Conservation (phyloP, 1,140 invertebrate genomes). For the Drosophila neocordata region DNA sequence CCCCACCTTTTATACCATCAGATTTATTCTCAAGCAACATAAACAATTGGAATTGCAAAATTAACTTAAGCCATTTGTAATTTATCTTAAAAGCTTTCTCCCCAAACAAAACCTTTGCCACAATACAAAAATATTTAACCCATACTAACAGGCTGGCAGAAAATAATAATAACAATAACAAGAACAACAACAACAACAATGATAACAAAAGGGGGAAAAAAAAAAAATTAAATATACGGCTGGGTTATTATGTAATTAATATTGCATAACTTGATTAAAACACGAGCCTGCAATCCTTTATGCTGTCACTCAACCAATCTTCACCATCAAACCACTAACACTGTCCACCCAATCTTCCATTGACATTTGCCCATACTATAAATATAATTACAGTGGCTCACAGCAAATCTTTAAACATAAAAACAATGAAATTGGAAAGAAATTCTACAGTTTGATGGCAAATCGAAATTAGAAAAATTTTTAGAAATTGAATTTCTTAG, state of each 20-base stretch:
- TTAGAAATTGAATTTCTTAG: no score
- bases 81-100: neutral
- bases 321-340: no score
- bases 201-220: neutral
- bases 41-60: constrained; percentile 21
- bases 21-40: constrained; percentile 19
- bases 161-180: neutral
- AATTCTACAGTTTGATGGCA: no score
- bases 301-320: neutral
- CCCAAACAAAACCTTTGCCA: neutral
- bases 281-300: constrained; percentile 21
- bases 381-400: constrained; percentile 14
- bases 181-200: neutral
- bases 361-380: constrained; percentile 32
- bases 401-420: no score
- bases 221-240: neutral
- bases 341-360: constrained; percentile 11
- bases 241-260: constrained; percentile 60
- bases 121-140: neutral
- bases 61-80: constrained; percentile 14
- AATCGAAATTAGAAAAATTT: no score
- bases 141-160: no score
- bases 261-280: constrained; percentile 65
- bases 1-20: neutral
- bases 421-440: no score